phyloP scores from a whole-genome alignment of 2,113 vertebrate species.

The Thryonomys swinderianus region DNA sequence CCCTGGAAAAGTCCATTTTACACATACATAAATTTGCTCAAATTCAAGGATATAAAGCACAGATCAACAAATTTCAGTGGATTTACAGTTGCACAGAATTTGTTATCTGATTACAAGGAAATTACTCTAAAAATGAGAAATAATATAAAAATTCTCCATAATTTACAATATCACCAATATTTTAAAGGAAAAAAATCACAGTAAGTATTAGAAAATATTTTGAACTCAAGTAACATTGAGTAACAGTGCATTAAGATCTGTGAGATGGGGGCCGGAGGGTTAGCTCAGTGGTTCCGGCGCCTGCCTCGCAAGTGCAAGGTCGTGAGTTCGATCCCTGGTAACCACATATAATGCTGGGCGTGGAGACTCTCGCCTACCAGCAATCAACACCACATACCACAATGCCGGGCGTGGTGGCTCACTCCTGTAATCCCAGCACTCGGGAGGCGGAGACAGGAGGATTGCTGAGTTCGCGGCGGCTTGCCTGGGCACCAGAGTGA shows the following conservation, averaged over 20 bases:
- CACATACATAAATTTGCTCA: background rate
- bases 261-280: no score
- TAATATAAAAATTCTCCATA: background rate
- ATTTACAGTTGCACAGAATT: background rate
- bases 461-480: no score
- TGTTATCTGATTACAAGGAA: background rate
- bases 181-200: background rate
- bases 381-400: no score
- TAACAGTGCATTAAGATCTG: background rate
- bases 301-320: no score
- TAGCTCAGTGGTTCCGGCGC: no score
- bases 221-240: conserved; percentile 6
- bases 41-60: background rate
- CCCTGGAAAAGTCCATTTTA: background rate
- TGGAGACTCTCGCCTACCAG: no score
- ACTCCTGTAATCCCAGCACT: no score
- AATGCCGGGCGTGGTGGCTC: no score
- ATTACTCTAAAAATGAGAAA: conserved; percentile 36
- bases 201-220: background rate
- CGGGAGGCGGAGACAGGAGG: no score
- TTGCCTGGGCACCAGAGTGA: no score
- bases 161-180: background rate
- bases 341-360: no score
- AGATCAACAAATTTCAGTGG: background rate
- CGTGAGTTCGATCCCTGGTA: no score